phyloP scores from a whole-genome alignment of 2,888 invertebrate genomes.

The Melipona bicolor region DNA sequence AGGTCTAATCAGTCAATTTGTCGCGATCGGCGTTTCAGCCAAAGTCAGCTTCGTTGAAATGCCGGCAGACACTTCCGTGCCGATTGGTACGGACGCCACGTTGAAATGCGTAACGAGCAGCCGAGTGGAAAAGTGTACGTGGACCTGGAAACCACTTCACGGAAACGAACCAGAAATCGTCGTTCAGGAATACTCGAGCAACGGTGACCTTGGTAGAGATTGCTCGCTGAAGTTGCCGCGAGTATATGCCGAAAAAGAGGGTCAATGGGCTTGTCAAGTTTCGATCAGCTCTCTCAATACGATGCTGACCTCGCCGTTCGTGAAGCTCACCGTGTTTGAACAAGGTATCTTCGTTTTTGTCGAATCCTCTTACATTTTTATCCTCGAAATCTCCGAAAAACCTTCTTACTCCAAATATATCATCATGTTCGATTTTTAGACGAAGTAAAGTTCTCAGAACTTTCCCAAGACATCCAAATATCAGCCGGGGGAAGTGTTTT shows the following conservation, averaged over 20 bases:
- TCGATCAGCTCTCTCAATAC: slow-evolving; percentile 75
- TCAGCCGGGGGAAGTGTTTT: slow-evolving; percentile 80
- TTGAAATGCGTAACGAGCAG: slow-evolving; percentile 79
- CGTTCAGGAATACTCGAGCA: slow-evolving; percentile 78
- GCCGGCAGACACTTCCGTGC: slow-evolving; percentile 77
- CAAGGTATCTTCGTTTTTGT: slow-evolving; percentile 73
- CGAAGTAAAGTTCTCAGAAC: slow-evolving; percentile 80
- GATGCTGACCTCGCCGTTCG: slow-evolving; percentile 72
- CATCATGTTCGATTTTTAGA: slow-evolving; percentile 65
- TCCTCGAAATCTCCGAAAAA: background rate
- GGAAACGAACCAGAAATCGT: slow-evolving; percentile 71
- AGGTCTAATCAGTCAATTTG: slow-evolving; percentile 16
- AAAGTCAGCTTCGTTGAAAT: slow-evolving; percentile 79
- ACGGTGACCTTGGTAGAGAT: slow-evolving; percentile 79
- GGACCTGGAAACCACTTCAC: slow-evolving; percentile 78
- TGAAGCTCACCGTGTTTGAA: slow-evolving; percentile 78
- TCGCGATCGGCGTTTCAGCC: slow-evolving; percentile 66
- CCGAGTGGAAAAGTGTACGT: slow-evolving; percentile 80
- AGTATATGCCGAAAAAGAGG: slow-evolving; percentile 77
- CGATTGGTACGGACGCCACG: slow-evolving; percentile 75
- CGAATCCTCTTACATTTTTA: too few relatives aligned
- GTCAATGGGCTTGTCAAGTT: slow-evolving; percentile 80
- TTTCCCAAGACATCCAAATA: slow-evolving; percentile 82
- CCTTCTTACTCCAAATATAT: background rate
- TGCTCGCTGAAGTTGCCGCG: slow-evolving; percentile 77